phyloP scores from a whole-genome alignment of 2,888 invertebrate species.

The Aplocera efformata region DNA sequence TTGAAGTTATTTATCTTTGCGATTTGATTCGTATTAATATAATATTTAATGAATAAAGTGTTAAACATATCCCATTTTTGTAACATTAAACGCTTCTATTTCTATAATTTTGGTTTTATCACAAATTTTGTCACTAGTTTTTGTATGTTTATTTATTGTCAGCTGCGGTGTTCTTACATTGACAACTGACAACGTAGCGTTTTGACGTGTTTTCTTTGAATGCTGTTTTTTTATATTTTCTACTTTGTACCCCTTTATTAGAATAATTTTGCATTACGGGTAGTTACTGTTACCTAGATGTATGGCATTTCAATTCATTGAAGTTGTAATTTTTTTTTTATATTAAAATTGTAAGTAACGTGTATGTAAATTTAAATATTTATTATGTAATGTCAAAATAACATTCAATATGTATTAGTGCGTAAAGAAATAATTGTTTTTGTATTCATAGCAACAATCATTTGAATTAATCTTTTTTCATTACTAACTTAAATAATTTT shows the following conservation, averaged over 20 bases:
- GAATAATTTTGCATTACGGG: slow-evolving; percentile 49
- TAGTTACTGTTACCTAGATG: slow-evolving; percentile 46
- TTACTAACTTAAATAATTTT: slow-evolving; percentile 32
- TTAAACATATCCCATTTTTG: slow-evolving; percentile 59
- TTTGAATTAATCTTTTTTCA: slow-evolving; percentile 34
- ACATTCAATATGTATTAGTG: slow-evolving; percentile 4
- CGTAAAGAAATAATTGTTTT: slow-evolving; percentile 2
- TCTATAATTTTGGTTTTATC: slow-evolving; percentile 23
- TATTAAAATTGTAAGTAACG: slow-evolving; percentile 35
- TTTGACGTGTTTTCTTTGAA: slow-evolving; percentile 24
- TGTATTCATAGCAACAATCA: slow-evolving; percentile 12
- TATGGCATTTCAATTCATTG: slow-evolving; percentile 32
- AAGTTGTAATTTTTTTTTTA: slow-evolving; percentile 39
- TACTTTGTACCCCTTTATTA: slow-evolving; percentile 34
- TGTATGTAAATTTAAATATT: slow-evolving; percentile 42
- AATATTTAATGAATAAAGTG: no score
- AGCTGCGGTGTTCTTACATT: slow-evolving; percentile 1
- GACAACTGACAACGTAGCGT: slow-evolving; percentile 9
- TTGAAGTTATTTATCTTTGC: slow-evolving; percentile 37
- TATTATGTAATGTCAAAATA: slow-evolving; percentile 55
- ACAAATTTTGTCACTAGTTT: slow-evolving; percentile 23
- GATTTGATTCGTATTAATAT: slow-evolving; percentile 41
- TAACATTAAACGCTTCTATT: slow-evolving; percentile 43
- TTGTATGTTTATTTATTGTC: slow-evolving; percentile 27
- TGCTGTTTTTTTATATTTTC: slow-evolving; percentile 6